Evolutionary conservation across 1,140 invertebrate genomes (phyloP), one percentile per base, ranked within the genome.

Genomic region (Dendrolimus kikuchii): DNA sequence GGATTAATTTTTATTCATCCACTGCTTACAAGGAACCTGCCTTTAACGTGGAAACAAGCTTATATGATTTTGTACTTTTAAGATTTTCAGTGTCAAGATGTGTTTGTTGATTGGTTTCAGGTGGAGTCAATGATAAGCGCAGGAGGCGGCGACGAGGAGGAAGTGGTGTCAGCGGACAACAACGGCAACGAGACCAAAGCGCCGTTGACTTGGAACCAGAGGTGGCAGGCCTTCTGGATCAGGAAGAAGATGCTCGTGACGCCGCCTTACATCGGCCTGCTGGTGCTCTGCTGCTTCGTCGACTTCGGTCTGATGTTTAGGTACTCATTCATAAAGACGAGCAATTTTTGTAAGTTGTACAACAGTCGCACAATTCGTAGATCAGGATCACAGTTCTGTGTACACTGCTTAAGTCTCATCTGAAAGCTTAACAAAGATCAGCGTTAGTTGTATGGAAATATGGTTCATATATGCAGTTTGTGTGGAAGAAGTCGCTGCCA

Each of bases 231-330:
- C 23, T 86, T 83, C 73, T 87, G 78, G 81, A 61, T 65, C 7
- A 51, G 81, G 8, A 86, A 86, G 73, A 87, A 82, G 66, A 80
- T 86, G 68, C 73, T 87, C 6, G 77, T 87, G 60, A 79, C 77
- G 5, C 88, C 85, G 9, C 88, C 89, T 0, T 89, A 89, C 57
- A 80, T 89, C 6, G 86, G 86, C 7, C 74, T 87, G 38, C 71
- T 90, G 5, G 68, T 76, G 8, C 68, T 90, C 0, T 88, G 86
- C 55, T 89, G 88, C 59, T 88, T 90, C 53, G 88, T 89, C 0
- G 89, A 90, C 62, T 90, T 90, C 66, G 89, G 89, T 8, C 66
- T 90, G 7, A 90, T 90, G 88, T 89, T 89, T 54, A 90, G 89
- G 89, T 89, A 53, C 56, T 45, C 6, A 45, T 46, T 52, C 53